Evolutionary conservation across 2,888 invertebrate genomes (phyloP), one percentile per base, ranked within the genome.

Genomic region (Limnephilus auricula): DNA sequence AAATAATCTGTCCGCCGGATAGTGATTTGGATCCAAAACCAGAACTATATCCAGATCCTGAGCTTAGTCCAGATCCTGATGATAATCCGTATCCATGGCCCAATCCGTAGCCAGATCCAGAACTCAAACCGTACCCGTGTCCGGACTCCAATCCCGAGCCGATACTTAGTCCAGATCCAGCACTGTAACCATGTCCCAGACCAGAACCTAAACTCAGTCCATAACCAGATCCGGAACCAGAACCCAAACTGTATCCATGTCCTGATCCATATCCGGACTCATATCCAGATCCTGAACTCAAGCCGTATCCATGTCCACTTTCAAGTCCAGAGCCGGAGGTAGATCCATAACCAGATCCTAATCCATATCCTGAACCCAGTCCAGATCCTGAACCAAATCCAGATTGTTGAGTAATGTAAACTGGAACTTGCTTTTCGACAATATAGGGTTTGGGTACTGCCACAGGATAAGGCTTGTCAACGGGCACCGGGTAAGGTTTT

Each of bases 401-500:
- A 82, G 32, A 82, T 10, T 82, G 83, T 89, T 40, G 88, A 82
- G 89, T 86, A 84, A 93, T 93, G 82, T 92, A 92, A n/a, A 93
- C 89, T 18, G 93, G 92, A 13, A 92, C 91, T 78, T 91, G 89
- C 79, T 89, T 93, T 25, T 93, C 93, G 32, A 93, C 92, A 65
- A 93, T 89, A 87, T 93, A 92, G 30, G 93, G 93, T 50, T 92
- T 85, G 86, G 92, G 90, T 31, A 93, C 92, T 79, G 92, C 86
- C 15, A 93, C 93, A 92, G 93, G 92, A 32, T 90, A 89, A 12
- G 93, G 93, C 45, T 89, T 92, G 40, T 93, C 93, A 5, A 93
- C 93, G 79, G 90, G 92, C 34, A 93, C 93, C 91, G 93, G 93
- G 83, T 93, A 92, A 40, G 93, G 93, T 85, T 92, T 92, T 40